Evolutionary conservation across 2,888 invertebrate species (phyloP), one percentile per base, ranked within the genome.

Genomic region (Erebia epiphron): DNA sequence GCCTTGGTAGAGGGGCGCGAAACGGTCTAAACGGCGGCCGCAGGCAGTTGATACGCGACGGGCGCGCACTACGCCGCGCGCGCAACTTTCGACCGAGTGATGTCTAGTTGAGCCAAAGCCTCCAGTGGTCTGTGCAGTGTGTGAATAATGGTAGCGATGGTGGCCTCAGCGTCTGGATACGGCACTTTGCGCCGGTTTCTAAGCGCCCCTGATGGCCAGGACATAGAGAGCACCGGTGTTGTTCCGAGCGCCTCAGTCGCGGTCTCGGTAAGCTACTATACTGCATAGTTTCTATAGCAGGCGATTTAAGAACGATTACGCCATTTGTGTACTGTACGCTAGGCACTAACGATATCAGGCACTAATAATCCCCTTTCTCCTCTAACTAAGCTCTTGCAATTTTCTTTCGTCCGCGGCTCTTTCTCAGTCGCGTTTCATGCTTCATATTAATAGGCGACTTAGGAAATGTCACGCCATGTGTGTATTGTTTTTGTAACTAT

Each of bases 101-200:
- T 91, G 90, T 86, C 87, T 86, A 49, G 62, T 62, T 62, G n/a
- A 60, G 41, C 21, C 14, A 21, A 16, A 82, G 81, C 76, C 77
- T 61, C 83, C 80, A 83, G 87, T 87, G 86, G 80, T 80, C 80
- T 86, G 89, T 86, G 82, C 74, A 74, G 82, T 81, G 82, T 75
- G 77, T 77, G 78, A 74, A 89, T 81, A 84, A 93, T 92, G 92
- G 92, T 93, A 84, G 91, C 92, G 72, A 93, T 92, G 92, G 92
- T 93, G 76, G 92, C 92, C 71, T 92, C 93, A 73, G 92, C 93
- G 78, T 91, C 92, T 78, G 93, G 93, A 84, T 92, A 91, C 85
- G 92, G 92, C 86, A 91, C 92, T 74, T 87, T 92, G 77, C 91
- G 93, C 86, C 90, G 93, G 77, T 92, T 92, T 80, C 87, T 92